A percentile compares a stretch with the other conserved stretches of the same genome.
These are phyloP conservation scores for Uria aalge DNA, from an alignment of 2,113 vertebrate species.

Conservation along the genomic window DNA sequence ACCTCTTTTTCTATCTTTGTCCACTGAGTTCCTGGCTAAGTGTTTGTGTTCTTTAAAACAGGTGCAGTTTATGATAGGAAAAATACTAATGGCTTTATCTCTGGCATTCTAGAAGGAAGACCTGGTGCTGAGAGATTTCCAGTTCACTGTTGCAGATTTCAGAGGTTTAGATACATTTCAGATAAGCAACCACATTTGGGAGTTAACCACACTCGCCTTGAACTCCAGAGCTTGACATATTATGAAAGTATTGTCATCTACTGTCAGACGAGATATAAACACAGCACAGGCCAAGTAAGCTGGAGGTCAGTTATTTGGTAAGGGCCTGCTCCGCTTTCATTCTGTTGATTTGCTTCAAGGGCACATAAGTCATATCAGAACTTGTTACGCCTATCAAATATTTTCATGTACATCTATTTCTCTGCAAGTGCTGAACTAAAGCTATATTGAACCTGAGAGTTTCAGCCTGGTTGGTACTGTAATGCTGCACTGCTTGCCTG, in stretches of 20 bases:
- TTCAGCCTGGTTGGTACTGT: neutral
- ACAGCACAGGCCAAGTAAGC: neutral
- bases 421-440: neutral
- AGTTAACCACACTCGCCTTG: neutral
- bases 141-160: neutral
- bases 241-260: neutral
- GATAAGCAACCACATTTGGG: neutral
- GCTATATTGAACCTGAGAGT: neutral
- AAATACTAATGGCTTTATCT: neutral
- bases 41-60: neutral
- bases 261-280: neutral
- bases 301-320: neutral
- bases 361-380: neutral
- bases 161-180: neutral
- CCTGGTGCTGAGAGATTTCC: neutral
- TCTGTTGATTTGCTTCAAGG: neutral
- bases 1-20: neutral
- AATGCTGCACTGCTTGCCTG: neutral
- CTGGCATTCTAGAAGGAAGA: neutral
- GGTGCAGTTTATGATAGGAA: neutral
- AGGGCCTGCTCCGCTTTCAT: neutral
- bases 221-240: neutral
- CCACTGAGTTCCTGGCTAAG: neutral
- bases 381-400: neutral
- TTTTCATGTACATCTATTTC: neutral